Base-by-base conservation (phyloP, 35 echinoderm and acorn worm species). In the Ptychodera flava region DNA sequence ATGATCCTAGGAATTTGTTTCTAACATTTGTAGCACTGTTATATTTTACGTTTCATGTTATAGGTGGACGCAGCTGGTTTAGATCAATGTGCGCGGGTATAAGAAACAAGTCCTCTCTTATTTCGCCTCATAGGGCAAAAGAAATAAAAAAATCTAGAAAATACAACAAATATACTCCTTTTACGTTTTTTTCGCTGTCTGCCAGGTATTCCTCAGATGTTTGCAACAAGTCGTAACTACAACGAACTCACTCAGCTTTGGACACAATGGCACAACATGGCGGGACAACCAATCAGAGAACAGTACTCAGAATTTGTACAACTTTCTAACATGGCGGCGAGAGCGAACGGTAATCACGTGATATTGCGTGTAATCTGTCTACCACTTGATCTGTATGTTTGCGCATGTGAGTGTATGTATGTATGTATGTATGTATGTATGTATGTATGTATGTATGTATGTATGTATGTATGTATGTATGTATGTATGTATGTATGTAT, bases 311-410 rank as follows among this genome's bases (percentile, higher is more conserved):
- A 80, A 85, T 97, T 93, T 45, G 92, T 97, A 22, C 82, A 85
- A 75, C 82, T 97, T 2, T 91, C 93, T 77, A 97, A 97, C 36
- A 35, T 89, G 34, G 95, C 86, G 0, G 91, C 95, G 38, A 28
- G 32, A 37, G 95, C 95, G 6, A 97, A 97, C 53, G 95, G 95
- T 97, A 78, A 83, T n/a, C n/a, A n/a, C n/a, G n/a, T n/a, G n/a
- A n/a, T n/a, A n/a, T n/a, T n/a, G n/a, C n/a, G n/a, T n/a, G n/a
- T n/a, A n/a, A n/a, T n/a, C n/a, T 64, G 6, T 64, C 45, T 12
- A 6, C 22, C 6, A 12, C 45, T 64, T 12, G 6, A 22, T 64
- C 45, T 64, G 22, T 22, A 64, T 64, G 22, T 64, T 6, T 64
- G 45, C 22, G 45, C 22, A 22, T 64, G 6, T 64, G 45, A 12